phyloP scores from a whole-genome alignment of 1,140 invertebrate genomes.

The Varroa destructor region DNA sequence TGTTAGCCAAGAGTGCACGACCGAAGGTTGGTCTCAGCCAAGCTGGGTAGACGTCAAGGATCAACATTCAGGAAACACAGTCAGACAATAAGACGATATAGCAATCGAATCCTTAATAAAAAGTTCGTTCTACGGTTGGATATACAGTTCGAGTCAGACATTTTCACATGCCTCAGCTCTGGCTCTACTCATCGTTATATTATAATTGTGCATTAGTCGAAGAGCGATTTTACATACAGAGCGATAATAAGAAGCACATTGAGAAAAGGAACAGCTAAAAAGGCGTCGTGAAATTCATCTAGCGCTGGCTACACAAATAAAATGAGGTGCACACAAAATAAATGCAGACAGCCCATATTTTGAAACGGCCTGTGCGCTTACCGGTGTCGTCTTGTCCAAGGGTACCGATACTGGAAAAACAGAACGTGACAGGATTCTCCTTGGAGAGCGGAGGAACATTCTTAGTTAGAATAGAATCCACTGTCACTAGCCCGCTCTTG shows the following conservation, averaged over 20 bases:
- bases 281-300: too few relatives aligned
- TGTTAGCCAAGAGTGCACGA: neutral
- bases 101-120: too few relatives aligned
- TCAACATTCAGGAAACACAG: too few relatives aligned
- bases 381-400: slow-evolving; percentile 8
- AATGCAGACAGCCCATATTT: too few relatives aligned
- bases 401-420: slow-evolving; percentile 10
- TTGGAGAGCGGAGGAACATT: slow-evolving; percentile 16
- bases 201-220: neutral
- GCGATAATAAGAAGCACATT: too few relatives aligned
- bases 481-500: neutral
- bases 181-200: neutral
- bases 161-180: neutral
- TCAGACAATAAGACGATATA: too few relatives aligned
- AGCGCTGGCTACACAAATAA: too few relatives aligned
- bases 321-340: too few relatives aligned
- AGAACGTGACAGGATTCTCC: neutral
- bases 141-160: neutral
- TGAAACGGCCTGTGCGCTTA: neutral
- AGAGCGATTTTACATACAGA: too few relatives aligned
- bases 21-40: neutral
- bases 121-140: neutral
- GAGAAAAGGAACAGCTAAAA: too few relatives aligned
- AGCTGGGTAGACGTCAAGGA: neutral
- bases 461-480: slow-evolving; percentile 20